Conservation (phyloP, 2,797 vertebrate genomes). For the Centropyge bicolor region DNA sequence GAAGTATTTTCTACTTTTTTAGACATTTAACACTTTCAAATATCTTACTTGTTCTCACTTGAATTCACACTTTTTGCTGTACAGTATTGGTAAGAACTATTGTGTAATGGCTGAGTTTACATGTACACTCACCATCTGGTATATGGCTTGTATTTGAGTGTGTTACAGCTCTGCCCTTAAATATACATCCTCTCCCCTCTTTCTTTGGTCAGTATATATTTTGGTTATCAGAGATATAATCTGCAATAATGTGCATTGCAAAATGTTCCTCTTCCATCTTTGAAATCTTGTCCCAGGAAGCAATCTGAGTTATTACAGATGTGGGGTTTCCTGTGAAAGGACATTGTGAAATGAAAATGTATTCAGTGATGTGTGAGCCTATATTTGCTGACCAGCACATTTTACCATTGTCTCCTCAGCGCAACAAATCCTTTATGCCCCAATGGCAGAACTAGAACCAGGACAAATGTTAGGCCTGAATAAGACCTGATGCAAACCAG, state of each 20-base stretch:
- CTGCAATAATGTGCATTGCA: neutral
- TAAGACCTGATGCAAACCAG: neutral
- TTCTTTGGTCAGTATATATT: neutral
- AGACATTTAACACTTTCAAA: conserved; percentile 26
- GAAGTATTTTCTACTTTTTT: conserved; percentile 1
- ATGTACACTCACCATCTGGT: conserved; percentile 20
- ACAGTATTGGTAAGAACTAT: conserved; percentile 7
- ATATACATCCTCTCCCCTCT: neutral
- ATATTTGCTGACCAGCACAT: conserved; percentile 4
- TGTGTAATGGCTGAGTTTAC: conserved; percentile 5
- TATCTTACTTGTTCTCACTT: conserved; percentile 33
- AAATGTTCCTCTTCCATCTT: neutral
- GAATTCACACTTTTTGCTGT: conserved; percentile 22
- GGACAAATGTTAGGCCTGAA: neutral
- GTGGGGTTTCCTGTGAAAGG: conserved; percentile 10
- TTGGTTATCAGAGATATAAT: neutral
- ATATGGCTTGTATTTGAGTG: conserved; percentile 4
- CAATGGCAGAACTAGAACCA: neutral
- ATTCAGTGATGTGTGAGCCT: neutral
- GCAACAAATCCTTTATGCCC: neutral
- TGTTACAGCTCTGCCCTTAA: neutral
- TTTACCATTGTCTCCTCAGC: neutral
- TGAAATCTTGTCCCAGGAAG: conserved; percentile 6
- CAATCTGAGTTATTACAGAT: conserved; percentile 11
- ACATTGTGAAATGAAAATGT: conserved; percentile 26